These are phyloP conservation scores for Ricordea florida DNA, from an alignment of 92 coral and sea anemone genomes.

Conservation along the genomic window DNA sequence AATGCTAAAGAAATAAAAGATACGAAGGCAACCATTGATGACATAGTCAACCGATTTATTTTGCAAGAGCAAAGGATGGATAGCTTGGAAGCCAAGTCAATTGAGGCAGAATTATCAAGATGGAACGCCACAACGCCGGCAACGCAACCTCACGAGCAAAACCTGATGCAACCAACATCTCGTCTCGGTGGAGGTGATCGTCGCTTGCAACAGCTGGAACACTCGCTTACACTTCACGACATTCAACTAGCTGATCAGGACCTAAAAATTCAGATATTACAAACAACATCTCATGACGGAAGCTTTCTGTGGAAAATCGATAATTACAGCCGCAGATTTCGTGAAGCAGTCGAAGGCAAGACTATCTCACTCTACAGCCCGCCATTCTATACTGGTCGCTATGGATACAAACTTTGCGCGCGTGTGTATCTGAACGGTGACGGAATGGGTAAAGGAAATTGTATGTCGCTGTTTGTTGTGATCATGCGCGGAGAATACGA, in stretches of 20 bases:
- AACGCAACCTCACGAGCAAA: neutral
- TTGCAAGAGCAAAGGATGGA: constrained; percentile 39
- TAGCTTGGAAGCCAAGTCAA: too few species aligned
- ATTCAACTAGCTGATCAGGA: constrained; percentile 84
- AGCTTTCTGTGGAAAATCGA: constrained; percentile 87
- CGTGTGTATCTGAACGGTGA: constrained; percentile 85
- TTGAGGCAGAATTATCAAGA: neutral
- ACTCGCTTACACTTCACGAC: constrained; percentile 69
- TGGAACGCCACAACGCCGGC: neutral
- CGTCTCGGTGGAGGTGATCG: constrained; percentile 28
- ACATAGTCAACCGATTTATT: constrained; percentile 20
- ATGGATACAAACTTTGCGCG: constrained; percentile 86
- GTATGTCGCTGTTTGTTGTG: constrained; percentile 79
- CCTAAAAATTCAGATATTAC: constrained; percentile 68
- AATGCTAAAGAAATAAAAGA: neutral
- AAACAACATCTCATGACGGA: constrained; percentile 79
- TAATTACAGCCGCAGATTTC: constrained; percentile 65
- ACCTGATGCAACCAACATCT: neutral
- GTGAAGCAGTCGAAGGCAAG: constrained; percentile 72
- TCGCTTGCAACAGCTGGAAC: constrained; percentile 59
- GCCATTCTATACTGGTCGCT: constrained; percentile 84
- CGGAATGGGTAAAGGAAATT: constrained; percentile 79
- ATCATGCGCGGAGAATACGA: constrained; percentile 93
- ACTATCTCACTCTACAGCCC: constrained; percentile 87
- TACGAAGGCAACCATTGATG: neutral